Evolutionary conservation across 37 sponge, comb jelly and placozoan species (phyloP).

Genomic region (Cliona cf. orientalis): DNA sequence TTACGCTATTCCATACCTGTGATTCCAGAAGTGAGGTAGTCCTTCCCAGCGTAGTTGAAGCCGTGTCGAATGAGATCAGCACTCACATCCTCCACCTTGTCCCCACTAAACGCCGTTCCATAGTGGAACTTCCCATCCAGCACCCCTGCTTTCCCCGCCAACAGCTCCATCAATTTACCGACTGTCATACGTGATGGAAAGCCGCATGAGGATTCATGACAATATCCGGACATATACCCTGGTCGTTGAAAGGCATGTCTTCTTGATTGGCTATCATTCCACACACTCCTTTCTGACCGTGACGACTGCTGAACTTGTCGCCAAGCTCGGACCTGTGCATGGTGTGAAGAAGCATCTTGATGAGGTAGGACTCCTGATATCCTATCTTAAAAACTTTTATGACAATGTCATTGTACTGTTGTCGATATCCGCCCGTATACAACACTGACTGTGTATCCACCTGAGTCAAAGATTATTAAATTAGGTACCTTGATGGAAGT

Average conservation of each 20-base stretch:
- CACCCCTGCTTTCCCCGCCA: conserved; percentile 95
- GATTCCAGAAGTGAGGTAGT: conserved; percentile 94
- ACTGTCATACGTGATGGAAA: conserved; percentile 99
- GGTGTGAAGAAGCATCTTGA: conserved; percentile 88
- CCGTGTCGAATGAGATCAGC: conserved; percentile 83
- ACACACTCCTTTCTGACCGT: conserved; percentile 99
- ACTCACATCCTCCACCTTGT: conserved; percentile 81
- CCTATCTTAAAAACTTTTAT: no score
- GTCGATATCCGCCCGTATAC: no score
- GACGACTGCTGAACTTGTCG: conserved; percentile 99
- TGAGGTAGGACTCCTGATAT: conserved; percentile 87
- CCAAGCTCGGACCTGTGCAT: conserved; percentile 95
- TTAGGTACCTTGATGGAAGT: no score
- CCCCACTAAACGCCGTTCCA: conserved; percentile 96
- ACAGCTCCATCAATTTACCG: conserved; percentile 96
- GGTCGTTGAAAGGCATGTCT: conserved; percentile 97
- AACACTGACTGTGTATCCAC: no score
- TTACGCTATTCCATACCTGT: no score
- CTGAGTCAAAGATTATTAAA: no score
- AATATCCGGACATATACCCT: conserved; percentile 92
- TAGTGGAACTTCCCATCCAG: conserved; percentile 92
- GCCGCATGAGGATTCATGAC: conserved; percentile 99
- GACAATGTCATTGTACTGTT: no score
- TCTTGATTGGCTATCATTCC: conserved; percentile 96
- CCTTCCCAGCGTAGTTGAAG: conserved; percentile 98